Conservation (phyloP, 2,888 invertebrate genomes). For the Aelia acuminata region DNA sequence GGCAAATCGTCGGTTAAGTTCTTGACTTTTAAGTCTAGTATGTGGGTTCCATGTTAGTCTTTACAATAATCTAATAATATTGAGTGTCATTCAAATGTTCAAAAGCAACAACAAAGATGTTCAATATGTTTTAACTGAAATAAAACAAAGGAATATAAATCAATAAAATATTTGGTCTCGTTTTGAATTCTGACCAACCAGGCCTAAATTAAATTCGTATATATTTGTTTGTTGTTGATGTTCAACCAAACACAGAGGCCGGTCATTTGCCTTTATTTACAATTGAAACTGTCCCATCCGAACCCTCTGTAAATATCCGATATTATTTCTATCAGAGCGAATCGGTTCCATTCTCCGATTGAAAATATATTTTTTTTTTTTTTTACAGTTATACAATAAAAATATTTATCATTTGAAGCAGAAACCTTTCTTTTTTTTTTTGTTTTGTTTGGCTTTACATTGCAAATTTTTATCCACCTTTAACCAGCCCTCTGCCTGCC, state of each 20-base stretch:
- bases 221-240: background rate
- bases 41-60: too few species aligned
- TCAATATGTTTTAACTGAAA: background rate
- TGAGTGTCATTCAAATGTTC: background rate
- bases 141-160: background rate
- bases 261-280: slow-evolving; percentile 16
- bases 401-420: too few species aligned
- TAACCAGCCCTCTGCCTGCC: too few species aligned
- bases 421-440: too few species aligned
- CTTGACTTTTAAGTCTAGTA: too few species aligned
- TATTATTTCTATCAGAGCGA: background rate
- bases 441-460: too few species aligned
- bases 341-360: background rate
- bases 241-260: background rate
- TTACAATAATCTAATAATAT: too few species aligned
- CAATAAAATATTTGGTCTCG: background rate
- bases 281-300: background rate
- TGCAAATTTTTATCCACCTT: too few species aligned
- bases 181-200: background rate
- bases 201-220: background rate
- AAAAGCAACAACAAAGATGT: background rate
- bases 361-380: background rate
- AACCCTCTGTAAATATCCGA: background rate
- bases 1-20: too few species aligned
- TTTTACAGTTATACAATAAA: too few species aligned